Base-by-base conservation (phyloP, 2,797 vertebrate genomes). In the Cyclura pinguis region DNA sequence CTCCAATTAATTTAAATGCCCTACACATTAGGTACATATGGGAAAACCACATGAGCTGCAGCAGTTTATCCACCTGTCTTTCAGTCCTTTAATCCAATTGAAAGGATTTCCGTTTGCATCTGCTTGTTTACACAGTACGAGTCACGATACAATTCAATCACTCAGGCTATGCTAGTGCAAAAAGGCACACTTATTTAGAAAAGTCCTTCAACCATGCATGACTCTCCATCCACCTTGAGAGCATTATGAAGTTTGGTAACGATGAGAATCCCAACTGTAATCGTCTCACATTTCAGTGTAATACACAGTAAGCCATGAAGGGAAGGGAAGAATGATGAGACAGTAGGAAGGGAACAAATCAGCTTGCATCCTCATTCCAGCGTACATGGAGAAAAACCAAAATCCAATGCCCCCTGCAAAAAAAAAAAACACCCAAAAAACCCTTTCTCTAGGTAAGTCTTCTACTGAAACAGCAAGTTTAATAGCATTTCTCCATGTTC, bases 91-190 rank as follows among this genome's bases (percentile, higher is more conserved):
- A 88, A 91, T 88, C 86, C 74, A 50, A 69, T 78, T 91, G 81
- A 69, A 62, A 88, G 59, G 86, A 87, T 72, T 91, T 91, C 90
- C 50, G 35, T 72, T 89, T 87, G 90, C 73, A 91, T 88, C 85
- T 87, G 90, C 73, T 84, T 84, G 72, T 88, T 89, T 85, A 89
- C 83, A 85, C 42, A 27, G 50, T 78, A 9, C 50, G 57, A 83
- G n/a, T 84, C 72, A 88, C 22, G 9, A 12, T 55, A 84, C 62
- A 80, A 42, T 88, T 76, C 59, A 87, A n/a, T 69, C 35, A 52
- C 35, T 12, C 22, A 29, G 87, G 27, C 32, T 62, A 27, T 76
- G 69, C 14, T 77, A 76, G 57, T 77, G 27, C 10, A 77, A 87
- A 27, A 16, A 47, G 27, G 50, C 35, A 32, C 50, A 52, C 27